These are phyloP conservation scores for Dicycla oo DNA, from an alignment of 2,888 invertebrate genomes.

Conservation along the genomic window DNA sequence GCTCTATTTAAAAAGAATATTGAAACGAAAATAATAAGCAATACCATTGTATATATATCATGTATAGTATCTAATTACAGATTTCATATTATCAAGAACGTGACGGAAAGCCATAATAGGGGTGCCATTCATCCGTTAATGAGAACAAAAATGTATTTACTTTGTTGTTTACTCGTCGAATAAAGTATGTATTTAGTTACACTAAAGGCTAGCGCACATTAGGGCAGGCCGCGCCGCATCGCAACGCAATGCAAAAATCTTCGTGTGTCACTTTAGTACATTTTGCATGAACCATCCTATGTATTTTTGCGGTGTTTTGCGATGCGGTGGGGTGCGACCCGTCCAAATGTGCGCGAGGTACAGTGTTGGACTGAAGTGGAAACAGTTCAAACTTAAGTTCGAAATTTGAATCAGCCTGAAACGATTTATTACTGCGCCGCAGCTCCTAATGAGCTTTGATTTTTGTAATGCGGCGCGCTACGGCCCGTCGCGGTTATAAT, in stretches of 20 bases:
- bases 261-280: neutral
- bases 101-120: neutral
- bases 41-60: neutral
- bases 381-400: neutral
- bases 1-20: neutral
- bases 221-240: too few relatives aligned
- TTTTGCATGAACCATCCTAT: neutral
- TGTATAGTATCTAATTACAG: too few relatives aligned
- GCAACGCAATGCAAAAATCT: neutral
- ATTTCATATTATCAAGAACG: neutral
- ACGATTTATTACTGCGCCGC: neutral
- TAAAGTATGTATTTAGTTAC: constrained; percentile 28
- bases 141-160: too few relatives aligned
- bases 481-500: too few relatives aligned
- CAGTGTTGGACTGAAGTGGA: neutral
- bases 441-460: neutral
- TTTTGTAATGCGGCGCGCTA: neutral
- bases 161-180: constrained; percentile 3
- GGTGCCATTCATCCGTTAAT: constrained; percentile 9
- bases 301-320: neutral
- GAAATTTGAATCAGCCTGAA: neutral
- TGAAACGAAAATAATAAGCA: neutral
- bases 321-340: too few relatives aligned
- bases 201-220: neutral
- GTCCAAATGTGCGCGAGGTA: too few relatives aligned